Conservation (phyloP, 2,797 vertebrate genomes). For the Enteromius fasciolatus region DNA sequence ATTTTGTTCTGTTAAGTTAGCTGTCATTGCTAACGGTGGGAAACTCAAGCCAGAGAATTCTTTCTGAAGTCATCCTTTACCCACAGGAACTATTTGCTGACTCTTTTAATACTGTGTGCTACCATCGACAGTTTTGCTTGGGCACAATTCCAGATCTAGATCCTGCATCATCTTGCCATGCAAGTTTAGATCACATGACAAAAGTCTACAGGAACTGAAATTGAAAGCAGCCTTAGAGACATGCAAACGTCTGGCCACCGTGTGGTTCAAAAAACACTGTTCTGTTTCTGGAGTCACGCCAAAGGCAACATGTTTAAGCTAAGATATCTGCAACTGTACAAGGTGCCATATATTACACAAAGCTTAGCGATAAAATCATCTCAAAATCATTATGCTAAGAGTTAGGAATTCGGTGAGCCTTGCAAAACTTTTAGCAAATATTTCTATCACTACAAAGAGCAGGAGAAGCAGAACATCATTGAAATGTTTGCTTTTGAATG, state of each 20-base stretch:
- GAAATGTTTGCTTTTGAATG: background rate
- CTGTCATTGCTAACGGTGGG: conserved; percentile 9
- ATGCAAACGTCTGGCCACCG: conserved; percentile 3
- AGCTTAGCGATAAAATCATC: background rate
- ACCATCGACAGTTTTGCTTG: conserved; percentile 3
- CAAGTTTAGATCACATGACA: background rate
- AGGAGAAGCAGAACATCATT: background rate
- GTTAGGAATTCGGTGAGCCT: background rate
- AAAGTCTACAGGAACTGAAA: conserved; percentile 10
- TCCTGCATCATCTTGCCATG: conserved; percentile 10
- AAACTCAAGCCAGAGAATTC: background rate
- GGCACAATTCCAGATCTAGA: background rate
- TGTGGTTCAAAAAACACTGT: conserved; percentile 22
- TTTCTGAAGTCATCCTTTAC: conserved; percentile 1
- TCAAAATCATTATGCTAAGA: background rate
- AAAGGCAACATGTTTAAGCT: conserved; percentile 39
- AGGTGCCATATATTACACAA: background rate
- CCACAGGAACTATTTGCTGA: conserved; percentile 25
- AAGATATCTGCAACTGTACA: conserved; percentile 24
- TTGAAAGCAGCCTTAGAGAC: background rate
- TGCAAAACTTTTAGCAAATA: background rate
- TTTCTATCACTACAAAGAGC: background rate
- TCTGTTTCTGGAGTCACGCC: conserved; percentile 13
- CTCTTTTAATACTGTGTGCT: background rate
- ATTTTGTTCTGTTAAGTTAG: conserved; percentile 28